phyloP scores from a whole-genome alignment of 2,113 vertebrate genomes.

The Grantiella picta region DNA sequence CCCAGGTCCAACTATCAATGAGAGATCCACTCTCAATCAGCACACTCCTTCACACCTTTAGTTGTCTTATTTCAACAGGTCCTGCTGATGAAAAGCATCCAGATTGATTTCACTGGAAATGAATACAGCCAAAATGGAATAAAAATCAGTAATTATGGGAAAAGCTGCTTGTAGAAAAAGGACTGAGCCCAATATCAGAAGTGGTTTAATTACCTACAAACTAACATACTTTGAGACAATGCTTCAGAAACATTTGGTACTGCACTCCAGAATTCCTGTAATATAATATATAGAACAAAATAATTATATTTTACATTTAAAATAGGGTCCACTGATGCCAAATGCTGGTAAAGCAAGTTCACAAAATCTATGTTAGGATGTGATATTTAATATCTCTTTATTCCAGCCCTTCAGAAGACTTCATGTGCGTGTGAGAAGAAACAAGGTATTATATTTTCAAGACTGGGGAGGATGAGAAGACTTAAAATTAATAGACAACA shows the following conservation, averaged over 20 bases:
- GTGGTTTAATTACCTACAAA: not conserved
- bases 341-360: not conserved
- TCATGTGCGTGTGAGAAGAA: not conserved
- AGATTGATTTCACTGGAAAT: not conserved
- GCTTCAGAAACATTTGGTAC: not conserved
- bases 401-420: not conserved
- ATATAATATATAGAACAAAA: not conserved
- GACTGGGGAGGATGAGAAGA: not conserved
- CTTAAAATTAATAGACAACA: not conserved
- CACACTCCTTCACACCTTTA: not conserved
- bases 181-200: not conserved
- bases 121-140: not conserved
- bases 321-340: not conserved
- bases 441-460: not conserved
- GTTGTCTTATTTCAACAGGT: not conserved
- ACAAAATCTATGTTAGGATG: not conserved
- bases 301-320: not conserved
- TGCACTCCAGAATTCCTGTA: not conserved
- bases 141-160: not conserved
- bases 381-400: not conserved
- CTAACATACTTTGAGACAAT: not conserved
- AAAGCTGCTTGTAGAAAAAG: not conserved
- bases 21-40: not conserved
- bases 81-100: not conserved
- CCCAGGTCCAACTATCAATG: not conserved